Percentiles rank a stretch among this genome's conserved stretches.
Evolutionary conservation across 2,888 invertebrate species (phyloP).

Genomic region (Noctua fimbriata): DNA sequence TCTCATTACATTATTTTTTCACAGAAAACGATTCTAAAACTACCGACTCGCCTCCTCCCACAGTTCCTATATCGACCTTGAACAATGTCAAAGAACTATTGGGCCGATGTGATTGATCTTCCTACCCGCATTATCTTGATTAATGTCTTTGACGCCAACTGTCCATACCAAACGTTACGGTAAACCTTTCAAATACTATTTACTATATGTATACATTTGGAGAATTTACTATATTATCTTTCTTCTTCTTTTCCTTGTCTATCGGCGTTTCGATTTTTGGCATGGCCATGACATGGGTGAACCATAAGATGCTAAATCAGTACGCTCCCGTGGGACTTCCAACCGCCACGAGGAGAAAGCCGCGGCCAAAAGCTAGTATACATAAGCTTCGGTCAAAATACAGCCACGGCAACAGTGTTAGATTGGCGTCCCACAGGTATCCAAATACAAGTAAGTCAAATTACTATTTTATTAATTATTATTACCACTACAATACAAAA

Average conservation of each 20-base stretch:
- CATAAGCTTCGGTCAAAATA: not conserved
- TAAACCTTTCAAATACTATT: conserved; percentile 37
- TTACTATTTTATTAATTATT: not conserved
- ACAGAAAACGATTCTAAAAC: not conserved
- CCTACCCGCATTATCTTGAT: conserved; percentile 61
- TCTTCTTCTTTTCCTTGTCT: not conserved
- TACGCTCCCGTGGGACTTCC: not conserved
- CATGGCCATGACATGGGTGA: not conserved
- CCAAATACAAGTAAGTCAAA: not conserved
- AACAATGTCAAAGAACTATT: conserved; percentile 41
- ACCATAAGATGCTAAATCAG: not conserved
- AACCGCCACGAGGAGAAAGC: not conserved
- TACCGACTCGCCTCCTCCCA: not conserved
- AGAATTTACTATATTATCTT: not conserved
- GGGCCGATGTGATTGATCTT: conserved; percentile 59
- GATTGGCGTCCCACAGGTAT: not conserved
- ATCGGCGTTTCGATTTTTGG: not conserved
- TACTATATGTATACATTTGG: conserved; percentile 5
- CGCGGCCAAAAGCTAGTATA: not conserved
- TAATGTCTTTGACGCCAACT: conserved; percentile 62
- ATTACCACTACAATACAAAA: not conserved
- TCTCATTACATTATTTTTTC: not conserved
- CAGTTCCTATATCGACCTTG: conserved; percentile 20
- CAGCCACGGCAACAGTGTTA: not conserved
- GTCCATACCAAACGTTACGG: conserved; percentile 54